These are phyloP conservation scores for Crypturellus undulatus DNA, from an alignment of 2,113 vertebrate species.

Conservation along the genomic window DNA sequence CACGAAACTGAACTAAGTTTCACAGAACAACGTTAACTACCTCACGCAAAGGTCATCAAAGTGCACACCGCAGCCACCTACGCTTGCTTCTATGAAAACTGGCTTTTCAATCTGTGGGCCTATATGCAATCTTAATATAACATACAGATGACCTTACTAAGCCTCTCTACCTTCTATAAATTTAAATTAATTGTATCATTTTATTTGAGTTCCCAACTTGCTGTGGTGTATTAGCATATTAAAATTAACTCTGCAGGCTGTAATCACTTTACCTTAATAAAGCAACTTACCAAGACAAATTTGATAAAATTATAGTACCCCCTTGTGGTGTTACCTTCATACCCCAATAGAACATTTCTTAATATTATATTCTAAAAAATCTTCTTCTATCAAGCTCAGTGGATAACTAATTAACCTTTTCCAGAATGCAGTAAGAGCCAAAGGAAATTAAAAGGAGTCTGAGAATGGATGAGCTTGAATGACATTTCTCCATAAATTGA, in stretches of 20 bases:
- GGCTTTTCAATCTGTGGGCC: conserved; percentile 49
- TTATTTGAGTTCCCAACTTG: conserved; percentile 78
- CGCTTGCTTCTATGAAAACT: conserved; percentile 54
- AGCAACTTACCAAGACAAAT: conserved; percentile 75
- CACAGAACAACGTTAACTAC: not conserved
- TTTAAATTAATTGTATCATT: conserved; percentile 78
- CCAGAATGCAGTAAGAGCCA: conserved; percentile 68
- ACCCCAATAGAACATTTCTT: conserved; percentile 67
- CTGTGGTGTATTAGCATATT: conserved; percentile 79
- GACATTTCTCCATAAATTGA: conserved; percentile 34
- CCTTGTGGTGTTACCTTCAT: conserved; percentile 79
- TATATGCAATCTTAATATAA: conserved; percentile 53
- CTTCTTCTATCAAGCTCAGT: conserved; percentile 59
- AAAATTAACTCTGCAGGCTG: conserved; percentile 80
- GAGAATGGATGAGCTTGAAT: not conserved
- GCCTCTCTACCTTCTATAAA: conserved; percentile 70
- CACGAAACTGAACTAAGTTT: not conserved
- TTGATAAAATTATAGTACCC: conserved; percentile 80
- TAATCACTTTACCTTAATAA: conserved; percentile 80
- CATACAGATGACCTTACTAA: conserved; percentile 76
- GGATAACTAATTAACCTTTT: conserved; percentile 77
- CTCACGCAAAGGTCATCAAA: conserved; percentile 61
- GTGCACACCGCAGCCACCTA: conserved; percentile 5
- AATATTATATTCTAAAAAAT: conserved; percentile 63
- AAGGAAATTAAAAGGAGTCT: conserved; percentile 59